Evolutionary conservation across 2,113 vertebrate species (phyloP).

Genomic region (Rhinolophus sinicus): DNA sequence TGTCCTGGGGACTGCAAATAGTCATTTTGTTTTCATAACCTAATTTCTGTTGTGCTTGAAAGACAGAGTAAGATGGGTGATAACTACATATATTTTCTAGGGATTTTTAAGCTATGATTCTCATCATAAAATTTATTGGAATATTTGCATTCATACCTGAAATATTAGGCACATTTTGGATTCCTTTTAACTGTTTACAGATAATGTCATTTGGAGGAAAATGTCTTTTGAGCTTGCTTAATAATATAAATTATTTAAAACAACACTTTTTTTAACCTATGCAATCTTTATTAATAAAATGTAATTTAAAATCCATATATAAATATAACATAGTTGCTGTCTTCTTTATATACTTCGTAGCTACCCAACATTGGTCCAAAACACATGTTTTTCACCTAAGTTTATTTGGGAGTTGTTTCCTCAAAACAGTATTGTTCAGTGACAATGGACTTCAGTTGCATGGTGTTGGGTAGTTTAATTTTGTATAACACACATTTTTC

Average conservation of each 20-base stretch:
- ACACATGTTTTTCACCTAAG: not conserved
- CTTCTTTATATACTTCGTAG: not conserved
- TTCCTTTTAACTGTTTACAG: slow-evolving; percentile 2
- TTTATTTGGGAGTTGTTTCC: not conserved
- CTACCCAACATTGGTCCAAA: not conserved
- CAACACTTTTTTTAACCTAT: not conserved
- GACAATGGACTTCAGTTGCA: not conserved
- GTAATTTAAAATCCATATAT: not conserved
- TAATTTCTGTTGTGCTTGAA: slow-evolving; percentile 13
- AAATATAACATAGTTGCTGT: not conserved
- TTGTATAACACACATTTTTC: not conserved
- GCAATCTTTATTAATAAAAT: not conserved
- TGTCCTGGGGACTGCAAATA: not conserved
- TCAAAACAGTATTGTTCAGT: not conserved
- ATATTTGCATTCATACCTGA: not conserved
- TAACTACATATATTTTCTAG: not conserved
- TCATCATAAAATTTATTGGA: not conserved
- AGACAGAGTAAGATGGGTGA: not conserved
- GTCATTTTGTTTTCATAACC: not conserved
- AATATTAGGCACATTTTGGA: not conserved
- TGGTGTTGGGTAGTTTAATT: not conserved
- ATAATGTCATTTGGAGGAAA: not conserved
- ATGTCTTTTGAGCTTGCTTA: not conserved
- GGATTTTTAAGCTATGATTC: not conserved
- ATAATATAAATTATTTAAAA: not conserved